Percentiles rank a stretch among this genome's conserved stretches.
phyloP scores from a whole-genome alignment of 64 coral and sea anemone genomes.

The Montipora foliosa region DNA sequence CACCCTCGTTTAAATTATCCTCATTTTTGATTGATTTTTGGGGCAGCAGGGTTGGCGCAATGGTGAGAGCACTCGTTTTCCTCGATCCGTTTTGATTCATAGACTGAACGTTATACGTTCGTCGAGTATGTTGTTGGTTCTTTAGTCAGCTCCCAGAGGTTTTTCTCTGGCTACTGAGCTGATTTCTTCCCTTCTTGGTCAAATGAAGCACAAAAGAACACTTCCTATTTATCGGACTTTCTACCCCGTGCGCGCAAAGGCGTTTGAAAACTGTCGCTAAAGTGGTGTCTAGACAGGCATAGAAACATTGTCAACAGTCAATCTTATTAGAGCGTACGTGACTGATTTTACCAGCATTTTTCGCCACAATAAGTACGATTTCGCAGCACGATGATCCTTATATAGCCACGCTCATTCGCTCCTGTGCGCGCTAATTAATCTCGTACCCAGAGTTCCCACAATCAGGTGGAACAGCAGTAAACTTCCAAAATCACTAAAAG shows the following conservation, averaged over 20 bases:
- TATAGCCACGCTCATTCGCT: not conserved
- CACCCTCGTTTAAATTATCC: not conserved
- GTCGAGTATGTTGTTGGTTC: not conserved
- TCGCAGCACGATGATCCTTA: not conserved
- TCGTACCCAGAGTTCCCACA: not conserved
- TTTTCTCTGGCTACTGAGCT: not conserved
- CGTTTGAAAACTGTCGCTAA: not conserved
- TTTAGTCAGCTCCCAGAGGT: not conserved
- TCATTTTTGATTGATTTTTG: not conserved
- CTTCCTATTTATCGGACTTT: slow-evolving; percentile 5
- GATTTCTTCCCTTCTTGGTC: not conserved
- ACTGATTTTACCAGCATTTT: not conserved
- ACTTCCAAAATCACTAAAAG: not conserved
- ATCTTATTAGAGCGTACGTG: not conserved
- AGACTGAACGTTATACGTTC: not conserved
- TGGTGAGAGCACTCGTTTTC: not conserved
- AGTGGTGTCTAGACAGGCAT: not conserved
- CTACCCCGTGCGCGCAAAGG: not conserved
- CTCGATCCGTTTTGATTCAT: not conserved
- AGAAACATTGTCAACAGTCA: not conserved
- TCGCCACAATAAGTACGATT: not conserved
- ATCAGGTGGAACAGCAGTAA: not conserved
- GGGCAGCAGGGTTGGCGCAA: not conserved
- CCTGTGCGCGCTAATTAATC: not conserved
- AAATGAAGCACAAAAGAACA: not conserved